Evolutionary conservation across 2,888 invertebrate species (phyloP), one percentile per base, ranked within the genome.

Genomic region (Epirrita christyi): DNA sequence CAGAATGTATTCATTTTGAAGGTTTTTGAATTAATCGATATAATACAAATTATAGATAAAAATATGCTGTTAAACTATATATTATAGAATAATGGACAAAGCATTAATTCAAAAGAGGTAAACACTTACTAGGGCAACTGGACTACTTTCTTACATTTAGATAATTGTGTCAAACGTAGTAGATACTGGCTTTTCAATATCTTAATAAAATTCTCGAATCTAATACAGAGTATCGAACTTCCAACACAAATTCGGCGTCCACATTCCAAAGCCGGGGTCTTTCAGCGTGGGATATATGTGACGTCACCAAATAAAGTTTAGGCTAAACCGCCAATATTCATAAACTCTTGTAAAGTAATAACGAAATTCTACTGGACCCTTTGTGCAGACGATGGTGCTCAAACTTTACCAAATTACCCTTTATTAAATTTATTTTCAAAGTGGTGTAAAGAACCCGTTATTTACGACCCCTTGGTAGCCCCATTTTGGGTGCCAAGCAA

Each of bases 331-430:
- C 11, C 41, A 37, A 36, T 47, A 54, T 41, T 50, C 59, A 44
- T 60, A 61, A 64, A 55, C 41, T 50, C 45, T 49, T 54, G 55
- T 54, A 50, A 59, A 55, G 58, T 52, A 47, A 57, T 46, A 61
- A 43, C 43, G 36, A 56, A 52, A 49, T 34, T 37, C 46, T 36
- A 14, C 29, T 45, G 27, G 10, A 27, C 43, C 45, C 48, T 42
- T 34, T 36, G 10, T 27, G 15, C 29, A 27, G 8, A 7, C 7
- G 13, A 10, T 7, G 59, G 10, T 27, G 44, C 11, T 52, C 51
- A 54, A 63, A 51, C 51, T 51, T 54, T 55, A 51, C 38, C 27
- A 27, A 21, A 21, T 15, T 29, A n/a, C n/a, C 4, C 15, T 45
- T 37, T 27, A 37, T 14, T 9, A 36, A 37, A 27, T 21, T 3